A percentile compares a stretch with the other conserved stretches of the same genome.
Evolutionary conservation across 2,888 invertebrate genomes (phyloP).

Genomic region (Pheosia tremula): DNA sequence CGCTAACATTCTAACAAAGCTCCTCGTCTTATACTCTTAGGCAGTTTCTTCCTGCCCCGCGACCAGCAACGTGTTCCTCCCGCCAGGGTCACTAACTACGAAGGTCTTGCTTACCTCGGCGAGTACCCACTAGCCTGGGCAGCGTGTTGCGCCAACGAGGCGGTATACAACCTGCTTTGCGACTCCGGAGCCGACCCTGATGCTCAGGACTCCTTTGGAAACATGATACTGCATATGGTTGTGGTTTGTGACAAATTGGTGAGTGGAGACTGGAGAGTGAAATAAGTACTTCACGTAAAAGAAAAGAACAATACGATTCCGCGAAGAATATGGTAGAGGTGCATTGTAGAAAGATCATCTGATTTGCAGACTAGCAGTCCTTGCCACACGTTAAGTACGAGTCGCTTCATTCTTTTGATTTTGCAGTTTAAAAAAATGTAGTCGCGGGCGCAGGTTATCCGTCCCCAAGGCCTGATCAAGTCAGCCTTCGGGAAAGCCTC

Average conservation of each 20-base stretch:
- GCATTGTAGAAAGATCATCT: too few relatives aligned
- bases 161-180: slow-evolving; percentile 97
- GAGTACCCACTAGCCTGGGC: slow-evolving; percentile 99
- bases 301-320: too few relatives aligned
- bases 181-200: slow-evolving; percentile 98
- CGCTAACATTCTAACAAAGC: too few relatives aligned
- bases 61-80: slow-evolving; percentile 95
- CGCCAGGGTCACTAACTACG: slow-evolving; percentile 94
- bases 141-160: slow-evolving; percentile 98
- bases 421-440: too few relatives aligned
- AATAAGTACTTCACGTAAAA: too few relatives aligned
- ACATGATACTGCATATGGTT: slow-evolving; percentile 99
- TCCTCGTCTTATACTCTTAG: slow-evolving; percentile 54
- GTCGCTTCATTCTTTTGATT: too few relatives aligned
- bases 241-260: slow-evolving; percentile 99
- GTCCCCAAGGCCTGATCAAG: too few relatives aligned
- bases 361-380: too few relatives aligned
- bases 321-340: too few relatives aligned
- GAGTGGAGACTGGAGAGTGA: slow-evolving; percentile 35
- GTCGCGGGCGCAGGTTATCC: too few relatives aligned
- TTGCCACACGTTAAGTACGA: too few relatives aligned
- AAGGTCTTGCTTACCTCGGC: slow-evolving; percentile 98
- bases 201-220: slow-evolving; percentile 97
- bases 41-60: slow-evolving; percentile 96
- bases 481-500: too few relatives aligned